Evolutionary conservation across 2,888 invertebrate species (phyloP).

Genomic region (Pollenia angustigena): DNA sequence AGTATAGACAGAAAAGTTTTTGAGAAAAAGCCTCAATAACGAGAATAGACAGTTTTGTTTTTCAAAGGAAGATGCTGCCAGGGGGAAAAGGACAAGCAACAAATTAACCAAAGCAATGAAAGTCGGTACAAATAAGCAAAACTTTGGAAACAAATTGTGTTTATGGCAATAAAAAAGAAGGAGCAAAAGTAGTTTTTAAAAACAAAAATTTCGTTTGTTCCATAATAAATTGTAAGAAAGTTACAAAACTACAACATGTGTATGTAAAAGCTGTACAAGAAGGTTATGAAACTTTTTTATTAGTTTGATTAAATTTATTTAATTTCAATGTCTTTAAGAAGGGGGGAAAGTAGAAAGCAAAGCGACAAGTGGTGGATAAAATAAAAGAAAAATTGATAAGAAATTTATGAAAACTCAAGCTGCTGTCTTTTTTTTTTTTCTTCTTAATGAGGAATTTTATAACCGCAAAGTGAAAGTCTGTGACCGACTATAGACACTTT

Average conservation of each 20-base stretch:
- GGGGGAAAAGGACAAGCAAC: background rate
- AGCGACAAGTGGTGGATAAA: background rate
- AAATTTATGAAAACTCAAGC: background rate
- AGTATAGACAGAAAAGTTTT: background rate
- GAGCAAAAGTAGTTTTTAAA: background rate
- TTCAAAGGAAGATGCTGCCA: no score
- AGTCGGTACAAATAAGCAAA: background rate
- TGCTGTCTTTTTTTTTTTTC: background rate
- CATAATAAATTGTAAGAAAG: conserved; percentile 14
- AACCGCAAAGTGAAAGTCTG: no score
- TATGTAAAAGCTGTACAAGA: background rate
- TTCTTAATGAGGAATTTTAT: background rate
- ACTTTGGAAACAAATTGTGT: conserved; percentile 13
- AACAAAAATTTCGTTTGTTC: conserved; percentile 17
- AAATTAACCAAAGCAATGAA: background rate
- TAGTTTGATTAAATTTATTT: conserved; percentile 36
- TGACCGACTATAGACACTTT: no score
- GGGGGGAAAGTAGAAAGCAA: background rate
- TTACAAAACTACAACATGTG: conserved; percentile 14
- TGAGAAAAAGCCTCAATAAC: background rate
- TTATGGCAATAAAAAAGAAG: background rate
- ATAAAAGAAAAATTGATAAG: background rate
- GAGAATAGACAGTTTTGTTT: background rate
- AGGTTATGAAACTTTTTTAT: conserved; percentile 4
- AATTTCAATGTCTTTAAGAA: background rate